Percentiles rank a stretch among this genome's conserved stretches.
Conservation (phyloP, 1,140 invertebrate species). For the Hermatobates lingyangjiaoensis region DNA sequence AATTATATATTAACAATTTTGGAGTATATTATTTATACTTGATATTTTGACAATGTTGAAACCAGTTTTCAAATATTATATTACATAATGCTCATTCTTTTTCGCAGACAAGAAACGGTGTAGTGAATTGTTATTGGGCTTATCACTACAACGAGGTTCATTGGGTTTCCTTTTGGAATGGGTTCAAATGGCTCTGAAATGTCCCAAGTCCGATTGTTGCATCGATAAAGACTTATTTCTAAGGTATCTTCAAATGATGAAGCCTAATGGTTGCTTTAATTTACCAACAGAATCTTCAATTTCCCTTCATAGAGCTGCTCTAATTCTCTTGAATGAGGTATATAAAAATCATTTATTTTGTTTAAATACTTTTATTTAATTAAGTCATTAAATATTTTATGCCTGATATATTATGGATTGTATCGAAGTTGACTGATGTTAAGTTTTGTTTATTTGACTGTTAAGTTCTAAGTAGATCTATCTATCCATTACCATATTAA, state of each 20-base stretch:
- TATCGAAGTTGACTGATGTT: not conserved
- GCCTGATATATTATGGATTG: not conserved
- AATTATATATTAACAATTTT: too few relatives aligned
- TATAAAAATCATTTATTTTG: conserved; percentile 8
- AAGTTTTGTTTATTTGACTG: not conserved
- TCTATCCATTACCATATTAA: not conserved
- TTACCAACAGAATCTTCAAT: conserved; percentile 16
- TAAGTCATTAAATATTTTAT: too few relatives aligned
- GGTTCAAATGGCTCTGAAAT: conserved; percentile 37
- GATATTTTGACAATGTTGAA: not conserved
- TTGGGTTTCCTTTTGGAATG: conserved; percentile 40
- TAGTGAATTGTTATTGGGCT: conserved; percentile 33
- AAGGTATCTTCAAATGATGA: conserved; percentile 1
- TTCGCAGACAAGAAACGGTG: conserved; percentile 27
- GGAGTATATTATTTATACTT: not conserved
- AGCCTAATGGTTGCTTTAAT: not conserved
- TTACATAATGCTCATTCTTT: not conserved
- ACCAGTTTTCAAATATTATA: not conserved
- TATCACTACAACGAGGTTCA: conserved; percentile 41
- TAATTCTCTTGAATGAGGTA: conserved; percentile 34
- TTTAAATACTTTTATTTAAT: not conserved
- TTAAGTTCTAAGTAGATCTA: not conserved
- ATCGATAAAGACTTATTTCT: conserved; percentile 10
- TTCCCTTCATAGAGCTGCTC: conserved; percentile 31
- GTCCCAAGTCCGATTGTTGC: conserved; percentile 10